Evolutionary conservation across 2,888 invertebrate species (phyloP), one percentile per base, ranked within the genome.

Genomic region (Blastobasis lacticolella): DNA sequence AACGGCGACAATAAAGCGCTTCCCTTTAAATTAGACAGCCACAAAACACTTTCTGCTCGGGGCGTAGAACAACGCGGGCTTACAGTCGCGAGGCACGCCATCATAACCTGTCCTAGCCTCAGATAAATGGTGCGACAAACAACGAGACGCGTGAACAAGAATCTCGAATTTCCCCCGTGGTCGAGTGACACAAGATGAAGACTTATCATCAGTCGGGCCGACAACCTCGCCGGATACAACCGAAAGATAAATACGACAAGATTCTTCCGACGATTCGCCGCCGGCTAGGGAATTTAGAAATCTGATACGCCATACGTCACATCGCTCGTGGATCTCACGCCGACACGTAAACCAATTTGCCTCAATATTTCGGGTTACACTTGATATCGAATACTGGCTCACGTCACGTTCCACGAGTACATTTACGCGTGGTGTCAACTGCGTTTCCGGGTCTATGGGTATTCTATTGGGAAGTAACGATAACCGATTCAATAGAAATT

Each of bases 91-190:
- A 49, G 57, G 54, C 57, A 63, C 54, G 59, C 60, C 63, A 62
- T 61, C 62, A 63, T 62, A 64, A 59, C 54, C 54, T 57, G 59
- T 57, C 59, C 53, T 57, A 53, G 54, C 51, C 55, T 49, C 58
- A 66, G 64, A 71, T 68, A 74, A 73, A 73, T 68, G 62, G 61
- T 56, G 51, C 54, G 62, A 65, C 67, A 71, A 64, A 63, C 54
- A 57, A 55, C 61, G 55, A 56, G 53, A 48, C 57, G 57, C 50
- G 61, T 60, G 64, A 63, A 63, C 63, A 69, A 59, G 65, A 67
- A 73, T 73, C 64, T 69, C 59, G 66, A 66, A 71, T 77, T 75
- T 76, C 73, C 71, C 69, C 50, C 56, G 69, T 54, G 69, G 59
- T 60, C 62, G 60, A 57, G 61, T 65, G 65, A 67, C 64, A 62